phyloP scores from a whole-genome alignment of 2,113 vertebrate genomes.

The Phylloscopus trochiloides region DNA sequence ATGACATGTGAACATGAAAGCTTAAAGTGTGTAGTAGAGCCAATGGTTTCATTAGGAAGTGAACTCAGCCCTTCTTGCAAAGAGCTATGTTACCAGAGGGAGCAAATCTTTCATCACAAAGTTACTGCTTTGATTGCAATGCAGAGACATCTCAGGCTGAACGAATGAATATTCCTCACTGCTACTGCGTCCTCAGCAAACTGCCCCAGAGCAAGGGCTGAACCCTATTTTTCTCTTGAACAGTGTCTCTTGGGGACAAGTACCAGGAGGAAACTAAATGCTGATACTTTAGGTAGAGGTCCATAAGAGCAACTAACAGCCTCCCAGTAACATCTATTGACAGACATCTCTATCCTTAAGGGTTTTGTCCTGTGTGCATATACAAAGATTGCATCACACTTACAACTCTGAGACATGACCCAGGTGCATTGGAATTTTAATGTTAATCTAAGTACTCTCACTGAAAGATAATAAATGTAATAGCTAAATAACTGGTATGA shows the following conservation, averaged over 20 bases:
- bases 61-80: background rate
- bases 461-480: slow-evolving; percentile 1
- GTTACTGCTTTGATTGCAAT: background rate
- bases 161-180: background rate
- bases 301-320: background rate
- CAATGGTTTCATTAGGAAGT: background rate
- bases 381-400: background rate
- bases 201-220: background rate
- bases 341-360: background rate
- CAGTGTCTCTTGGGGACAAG: background rate
- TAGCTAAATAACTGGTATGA: background rate
- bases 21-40: background rate
- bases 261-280: background rate
- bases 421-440: slow-evolving; percentile 27
- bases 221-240: background rate
- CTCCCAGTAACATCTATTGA: background rate
- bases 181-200: background rate
- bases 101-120: background rate
- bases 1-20: background rate
- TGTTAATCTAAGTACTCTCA: slow-evolving; percentile 9
- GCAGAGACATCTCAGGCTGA: background rate
- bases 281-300: background rate
- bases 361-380: background rate
- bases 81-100: background rate
- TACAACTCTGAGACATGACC: background rate